These are phyloP conservation scores for Chrysaora quinquecirrha DNA, from an alignment of 30 jellyfish, hydroid and myxozoan genomes.

Conservation along the genomic window DNA sequence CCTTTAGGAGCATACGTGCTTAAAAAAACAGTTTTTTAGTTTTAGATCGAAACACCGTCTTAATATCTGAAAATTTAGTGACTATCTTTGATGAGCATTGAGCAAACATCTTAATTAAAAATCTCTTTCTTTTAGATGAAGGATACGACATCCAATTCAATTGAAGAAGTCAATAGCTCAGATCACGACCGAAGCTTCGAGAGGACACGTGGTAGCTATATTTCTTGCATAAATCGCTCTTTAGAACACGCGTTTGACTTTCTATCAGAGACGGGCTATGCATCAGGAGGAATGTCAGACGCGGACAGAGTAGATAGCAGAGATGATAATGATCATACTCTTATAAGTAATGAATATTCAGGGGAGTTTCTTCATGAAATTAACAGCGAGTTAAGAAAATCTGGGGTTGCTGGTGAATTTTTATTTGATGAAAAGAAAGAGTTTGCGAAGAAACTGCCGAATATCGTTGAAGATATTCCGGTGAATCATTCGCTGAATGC, in stretches of 20 bases:
- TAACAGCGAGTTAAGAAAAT: slow-evolving; percentile 12
- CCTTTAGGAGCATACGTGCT: too few species aligned
- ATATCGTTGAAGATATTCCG: neutral
- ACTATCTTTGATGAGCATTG: too few species aligned
- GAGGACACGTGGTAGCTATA: slow-evolving; percentile 61
- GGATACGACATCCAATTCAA: slow-evolving; percentile 33
- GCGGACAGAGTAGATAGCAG: slow-evolving; percentile 62
- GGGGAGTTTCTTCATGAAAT: slow-evolving; percentile 8
- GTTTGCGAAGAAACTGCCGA: neutral
- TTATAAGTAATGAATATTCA: neutral
- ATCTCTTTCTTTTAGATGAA: slow-evolving; percentile 50
- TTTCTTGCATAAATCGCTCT: slow-evolving; percentile 65
- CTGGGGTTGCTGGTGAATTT: slow-evolving; percentile 18
- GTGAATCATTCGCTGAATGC: neutral
- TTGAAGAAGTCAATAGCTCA: slow-evolving; percentile 37
- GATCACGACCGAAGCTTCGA: slow-evolving; percentile 73
- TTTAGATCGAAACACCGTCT: too few species aligned
- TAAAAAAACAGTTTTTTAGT: too few species aligned
- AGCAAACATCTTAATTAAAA: too few species aligned
- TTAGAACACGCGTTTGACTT: slow-evolving; percentile 66
- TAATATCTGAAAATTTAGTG: too few species aligned
- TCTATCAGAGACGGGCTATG: slow-evolving; percentile 64
- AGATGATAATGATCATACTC: slow-evolving; percentile 9
- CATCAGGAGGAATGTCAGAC: slow-evolving; percentile 62
- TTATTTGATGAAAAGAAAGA: neutral